Conservation (phyloP, 2,888 invertebrate species). For the Liposcelis brunnea region DNA sequence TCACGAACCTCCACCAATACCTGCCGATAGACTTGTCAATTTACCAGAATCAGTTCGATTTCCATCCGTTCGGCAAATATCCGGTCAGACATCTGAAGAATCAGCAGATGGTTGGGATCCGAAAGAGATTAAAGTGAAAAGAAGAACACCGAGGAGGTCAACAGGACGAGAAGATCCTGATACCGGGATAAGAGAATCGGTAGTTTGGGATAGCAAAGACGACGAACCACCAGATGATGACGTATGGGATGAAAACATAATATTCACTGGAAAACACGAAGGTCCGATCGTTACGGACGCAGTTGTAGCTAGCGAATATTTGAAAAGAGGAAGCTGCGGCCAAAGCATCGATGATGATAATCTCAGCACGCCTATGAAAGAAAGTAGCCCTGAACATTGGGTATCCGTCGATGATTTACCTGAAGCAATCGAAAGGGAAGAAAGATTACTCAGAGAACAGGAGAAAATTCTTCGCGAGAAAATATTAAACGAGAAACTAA, state of each 20-base stretch:
- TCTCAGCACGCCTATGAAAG: constrained; percentile 6
- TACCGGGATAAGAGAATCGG: neutral
- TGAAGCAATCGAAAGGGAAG: constrained; percentile 19
- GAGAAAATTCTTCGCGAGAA: constrained; percentile 9
- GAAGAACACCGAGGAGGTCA: neutral
- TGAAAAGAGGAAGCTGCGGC: constrained; percentile 2
- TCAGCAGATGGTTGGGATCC: constrained; percentile 2
- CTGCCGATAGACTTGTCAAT: neutral
- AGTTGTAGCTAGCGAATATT: constrained; percentile 13
- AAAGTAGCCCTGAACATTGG: constrained; percentile 12
- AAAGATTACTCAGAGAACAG: constrained; percentile 11
- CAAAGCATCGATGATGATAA: constrained; percentile 6
- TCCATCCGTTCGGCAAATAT: constrained; percentile 4
- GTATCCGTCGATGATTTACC: constrained; percentile 21
- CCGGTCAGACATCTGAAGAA: constrained; percentile 7
- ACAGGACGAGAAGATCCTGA: constrained; percentile 5
- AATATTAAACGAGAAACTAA: constrained; percentile 6
- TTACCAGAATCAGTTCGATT: constrained; percentile 5
- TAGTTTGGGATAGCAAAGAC: constrained; percentile 7
- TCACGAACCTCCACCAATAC: neutral
- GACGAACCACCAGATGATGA: constrained; percentile 3
- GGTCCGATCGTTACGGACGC: constrained; percentile 15
- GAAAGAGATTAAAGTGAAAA: neutral
- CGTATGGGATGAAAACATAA: constrained; percentile 17
- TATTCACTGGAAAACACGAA: constrained; percentile 12